Conservation (phyloP, 2,888 invertebrate species). For the Unio delphinus region DNA sequence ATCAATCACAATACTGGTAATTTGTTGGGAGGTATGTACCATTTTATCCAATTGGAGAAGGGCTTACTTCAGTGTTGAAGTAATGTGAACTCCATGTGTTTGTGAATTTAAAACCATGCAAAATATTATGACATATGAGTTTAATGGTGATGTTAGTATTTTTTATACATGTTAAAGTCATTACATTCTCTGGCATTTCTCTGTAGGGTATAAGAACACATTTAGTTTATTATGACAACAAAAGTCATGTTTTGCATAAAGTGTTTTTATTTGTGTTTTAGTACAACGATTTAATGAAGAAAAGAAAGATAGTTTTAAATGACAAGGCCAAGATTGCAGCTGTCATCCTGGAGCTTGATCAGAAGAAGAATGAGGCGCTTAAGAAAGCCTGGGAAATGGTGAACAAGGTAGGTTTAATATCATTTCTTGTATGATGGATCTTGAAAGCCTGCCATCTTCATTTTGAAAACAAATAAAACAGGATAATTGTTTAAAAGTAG, state of each 20-base stretch:
- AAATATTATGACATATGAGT: not conserved
- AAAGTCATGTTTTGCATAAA: not conserved
- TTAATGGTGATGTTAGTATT: not conserved
- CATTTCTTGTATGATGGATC: too few species aligned
- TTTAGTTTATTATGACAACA: not conserved
- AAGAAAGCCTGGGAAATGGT: constrained; percentile 87
- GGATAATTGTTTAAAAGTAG: too few species aligned
- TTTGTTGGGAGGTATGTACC: too few species aligned
- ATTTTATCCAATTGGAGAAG: too few species aligned
- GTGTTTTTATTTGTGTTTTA: constrained; percentile 63
- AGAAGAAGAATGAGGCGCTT: constrained; percentile 89
- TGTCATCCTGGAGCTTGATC: constrained; percentile 90
- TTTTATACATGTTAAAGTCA: not conserved
- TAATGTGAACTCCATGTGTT: too few species aligned
- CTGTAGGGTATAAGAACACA: too few species aligned
- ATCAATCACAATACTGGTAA: too few species aligned
- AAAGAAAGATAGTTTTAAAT: constrained; percentile 81
- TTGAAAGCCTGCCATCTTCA: too few species aligned
- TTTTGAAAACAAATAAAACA: too few species aligned
- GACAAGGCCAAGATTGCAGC: constrained; percentile 83
- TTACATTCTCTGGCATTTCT: too few species aligned
- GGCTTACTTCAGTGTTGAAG: too few species aligned
- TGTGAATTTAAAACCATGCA: too few species aligned
- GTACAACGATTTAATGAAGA: constrained; percentile 81
- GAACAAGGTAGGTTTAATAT: constrained; percentile 75